These are phyloP conservation scores for Paramisgurnus dabryanus DNA, from an alignment of 2,113 vertebrate species.

Conservation along the genomic window DNA sequence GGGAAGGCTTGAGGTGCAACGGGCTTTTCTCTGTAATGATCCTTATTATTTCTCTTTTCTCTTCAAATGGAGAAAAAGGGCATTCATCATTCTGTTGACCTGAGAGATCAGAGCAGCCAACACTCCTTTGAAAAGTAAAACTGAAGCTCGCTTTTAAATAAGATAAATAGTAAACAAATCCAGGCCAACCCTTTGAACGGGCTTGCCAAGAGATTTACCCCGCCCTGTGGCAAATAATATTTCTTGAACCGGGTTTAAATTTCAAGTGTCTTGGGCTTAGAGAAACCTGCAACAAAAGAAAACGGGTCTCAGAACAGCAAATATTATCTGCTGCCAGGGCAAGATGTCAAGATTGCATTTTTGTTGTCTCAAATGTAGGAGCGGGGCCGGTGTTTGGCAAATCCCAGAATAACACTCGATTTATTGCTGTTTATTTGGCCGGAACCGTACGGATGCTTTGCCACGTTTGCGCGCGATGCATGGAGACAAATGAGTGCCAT, in stretches of 20 bases:
- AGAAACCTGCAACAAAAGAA: slow-evolving; percentile 81
- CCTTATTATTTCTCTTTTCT: slow-evolving; percentile 68
- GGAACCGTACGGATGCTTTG: slow-evolving; percentile 55
- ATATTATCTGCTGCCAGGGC: slow-evolving; percentile 79
- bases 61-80: slow-evolving; percentile 67
- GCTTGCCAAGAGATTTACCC: slow-evolving; percentile 81
- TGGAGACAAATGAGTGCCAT: slow-evolving; percentile 4
- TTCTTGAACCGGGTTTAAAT: slow-evolving; percentile 83
- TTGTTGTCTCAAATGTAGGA: slow-evolving; percentile 77
- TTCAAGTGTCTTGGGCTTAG: slow-evolving; percentile 83
- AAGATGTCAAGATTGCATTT: slow-evolving; percentile 81
- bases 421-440: slow-evolving; percentile 69
- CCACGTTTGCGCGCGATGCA: slow-evolving; percentile 10
- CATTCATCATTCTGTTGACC: slow-evolving; percentile 74
- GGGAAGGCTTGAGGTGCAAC: slow-evolving; percentile 55
- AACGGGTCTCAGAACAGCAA: slow-evolving; percentile 77
- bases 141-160: slow-evolving; percentile 81
- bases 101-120: slow-evolving; percentile 72
- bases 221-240: slow-evolving; percentile 83
- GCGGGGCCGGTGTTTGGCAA: slow-evolving; percentile 69
- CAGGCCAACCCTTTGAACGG: slow-evolving; percentile 81
- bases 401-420: slow-evolving; percentile 73
- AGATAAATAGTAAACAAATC: slow-evolving; percentile 85
- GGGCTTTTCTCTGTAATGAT: slow-evolving; percentile 64
- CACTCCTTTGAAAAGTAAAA: slow-evolving; percentile 79